phyloP scores from a whole-genome alignment of 2,797 vertebrate genomes.

The Arctocebus calabarensis region DNA sequence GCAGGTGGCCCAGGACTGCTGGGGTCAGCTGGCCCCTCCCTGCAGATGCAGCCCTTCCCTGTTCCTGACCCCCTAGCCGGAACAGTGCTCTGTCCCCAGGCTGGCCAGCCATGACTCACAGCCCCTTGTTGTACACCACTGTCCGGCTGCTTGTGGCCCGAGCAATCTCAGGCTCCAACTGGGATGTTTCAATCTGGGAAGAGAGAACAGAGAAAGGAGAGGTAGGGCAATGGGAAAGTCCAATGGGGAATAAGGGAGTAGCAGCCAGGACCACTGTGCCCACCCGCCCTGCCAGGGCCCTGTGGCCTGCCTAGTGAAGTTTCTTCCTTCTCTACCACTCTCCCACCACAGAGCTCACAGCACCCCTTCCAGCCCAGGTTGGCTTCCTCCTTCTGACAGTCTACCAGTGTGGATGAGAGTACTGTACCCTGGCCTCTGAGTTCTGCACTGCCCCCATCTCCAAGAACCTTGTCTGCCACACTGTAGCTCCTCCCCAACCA shows the following conservation, averaged over 20 bases:
- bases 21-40: not conserved
- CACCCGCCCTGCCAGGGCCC: not conserved
- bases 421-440: not conserved
- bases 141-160: conserved; percentile 91
- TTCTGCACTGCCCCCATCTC: not conserved
- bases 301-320: rapidly evolving
- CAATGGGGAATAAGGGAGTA: not conserved
- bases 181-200: conserved; percentile 91
- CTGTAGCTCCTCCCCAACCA: not conserved
- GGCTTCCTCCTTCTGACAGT: not conserved
- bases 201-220: conserved; percentile 58
- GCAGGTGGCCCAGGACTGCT: conserved; percentile 34
- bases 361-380: not conserved
- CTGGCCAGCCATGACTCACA: conserved; percentile 87
- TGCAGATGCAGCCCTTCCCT: not conserved
- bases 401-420: not conserved
- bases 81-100: conserved; percentile 19
- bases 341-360: not conserved
- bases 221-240: not conserved
- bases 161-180: conserved; percentile 94
- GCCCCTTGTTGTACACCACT: conserved; percentile 95
- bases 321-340: not conserved
- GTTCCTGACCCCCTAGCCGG: not conserved
- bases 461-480: not conserved
- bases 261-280: not conserved